These are phyloP conservation scores for Pseudanteris insignis DNA, from an alignment of 2,888 invertebrate genomes.

Conservation along the genomic window DNA sequence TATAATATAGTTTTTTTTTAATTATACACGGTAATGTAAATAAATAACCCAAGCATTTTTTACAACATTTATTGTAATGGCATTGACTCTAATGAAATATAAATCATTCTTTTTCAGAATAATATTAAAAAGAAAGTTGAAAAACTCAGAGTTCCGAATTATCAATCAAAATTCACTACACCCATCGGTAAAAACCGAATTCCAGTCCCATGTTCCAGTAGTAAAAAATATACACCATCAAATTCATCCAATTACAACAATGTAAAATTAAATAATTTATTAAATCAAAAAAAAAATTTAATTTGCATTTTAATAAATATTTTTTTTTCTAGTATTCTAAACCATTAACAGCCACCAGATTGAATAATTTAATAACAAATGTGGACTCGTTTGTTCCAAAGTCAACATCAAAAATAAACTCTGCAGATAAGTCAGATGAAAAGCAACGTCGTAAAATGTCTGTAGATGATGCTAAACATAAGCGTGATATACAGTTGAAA, in stretches of 20 bases:
- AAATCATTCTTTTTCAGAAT: too few relatives aligned
- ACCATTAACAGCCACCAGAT: slow-evolving; percentile 62
- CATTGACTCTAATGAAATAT: too few relatives aligned
- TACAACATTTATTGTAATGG: too few relatives aligned
- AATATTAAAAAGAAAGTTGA: too few relatives aligned
- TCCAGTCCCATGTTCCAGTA: slow-evolving; percentile 54
- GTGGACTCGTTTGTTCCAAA: slow-evolving; percentile 55
- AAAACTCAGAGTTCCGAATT: slow-evolving; percentile 45
- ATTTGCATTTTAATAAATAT: too few relatives aligned
- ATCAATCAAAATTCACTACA: slow-evolving; percentile 51
- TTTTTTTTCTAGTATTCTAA: slow-evolving; percentile 51
- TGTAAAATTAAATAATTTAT: too few relatives aligned
- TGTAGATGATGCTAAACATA: slow-evolving; percentile 69
- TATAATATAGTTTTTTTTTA: too few relatives aligned
- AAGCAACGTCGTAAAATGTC: slow-evolving; percentile 55
- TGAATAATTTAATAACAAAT: slow-evolving; percentile 55
- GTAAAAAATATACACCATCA: slow-evolving; percentile 56
- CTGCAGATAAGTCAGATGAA: slow-evolving; percentile 60
- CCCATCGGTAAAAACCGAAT: slow-evolving; percentile 55
- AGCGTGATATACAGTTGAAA: slow-evolving; percentile 72
- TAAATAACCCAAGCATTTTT: too few relatives aligned
- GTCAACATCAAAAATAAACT: slow-evolving; percentile 53
- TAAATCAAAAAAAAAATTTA: too few relatives aligned
- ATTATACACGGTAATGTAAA: too few relatives aligned
- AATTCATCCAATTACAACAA: slow-evolving; percentile 21